Evolutionary conservation across 37 sponge, comb jelly and placozoan species (phyloP), one percentile per base, ranked within the genome.

Genomic region (Geodia barretti): DNA sequence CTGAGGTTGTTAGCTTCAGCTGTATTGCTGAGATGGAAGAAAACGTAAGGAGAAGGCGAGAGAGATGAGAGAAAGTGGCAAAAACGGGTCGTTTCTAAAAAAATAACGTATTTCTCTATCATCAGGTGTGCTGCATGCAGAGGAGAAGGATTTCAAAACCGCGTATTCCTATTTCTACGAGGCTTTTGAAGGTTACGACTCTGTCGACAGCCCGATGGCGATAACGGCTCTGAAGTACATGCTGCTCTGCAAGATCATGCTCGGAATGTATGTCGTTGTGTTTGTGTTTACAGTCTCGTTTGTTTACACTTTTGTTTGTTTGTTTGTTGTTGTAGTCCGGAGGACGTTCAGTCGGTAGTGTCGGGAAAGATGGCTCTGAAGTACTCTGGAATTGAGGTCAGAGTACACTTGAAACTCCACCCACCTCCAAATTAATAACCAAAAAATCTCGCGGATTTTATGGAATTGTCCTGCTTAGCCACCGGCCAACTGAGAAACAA

Each of bases 101-200:
- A n/a, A n/a, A n/a, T n/a, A n/a, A n/a, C n/a, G n/a, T n/a, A n/a
- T n/a, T n/a, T n/a, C n/a, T n/a, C n/a, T n/a, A n/a, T n/a, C 54
- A 47, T 1, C 63, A 91, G 97, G 97, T 58, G 86, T 98, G 25
- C 82, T 98, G 1, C 99, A 98, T 64, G 99, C 90, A 25, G 87
- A 98, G 41, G 99, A 98, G 80, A 92, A 93, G 35, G 99, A 98
- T 68, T 98, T 98, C 77, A 98, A 98, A 65, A 98, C 97, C 3
- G 88, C 91, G 0, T 98, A 83, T 69, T 98, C 99, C 11, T 98
- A 98, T 79, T 96, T 98, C 85, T 98, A 96, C 74, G 99, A 98
- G 70, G 94, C 97, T 0, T 98, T 98, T 86, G 99, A 98, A 82
- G 87, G 94, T 20, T 97, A 86, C 67, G 98, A 97, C 64, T 92